phyloP scores from a whole-genome alignment of 2,797 vertebrate genomes.

The Pseudopleuronectes americanus region DNA sequence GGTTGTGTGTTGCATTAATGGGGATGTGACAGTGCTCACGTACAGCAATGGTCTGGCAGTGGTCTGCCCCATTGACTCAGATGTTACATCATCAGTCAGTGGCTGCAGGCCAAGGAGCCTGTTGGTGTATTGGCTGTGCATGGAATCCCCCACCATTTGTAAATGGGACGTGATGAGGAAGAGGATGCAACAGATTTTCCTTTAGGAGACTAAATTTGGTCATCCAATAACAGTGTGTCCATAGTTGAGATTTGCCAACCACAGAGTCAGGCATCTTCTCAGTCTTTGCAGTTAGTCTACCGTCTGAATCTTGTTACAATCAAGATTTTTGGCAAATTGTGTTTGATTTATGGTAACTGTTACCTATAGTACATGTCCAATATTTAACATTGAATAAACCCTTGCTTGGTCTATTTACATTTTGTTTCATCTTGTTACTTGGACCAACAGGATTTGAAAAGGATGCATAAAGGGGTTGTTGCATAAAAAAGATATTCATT shows the following conservation, averaged over 20 bases:
- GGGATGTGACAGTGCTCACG: conserved; percentile 77
- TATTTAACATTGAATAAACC: too few species aligned
- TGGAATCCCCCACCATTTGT: conserved; percentile 43
- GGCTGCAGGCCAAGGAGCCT: conserved; percentile 3
- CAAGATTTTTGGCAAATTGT: background rate
- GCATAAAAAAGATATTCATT: background rate
- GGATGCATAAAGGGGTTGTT: background rate
- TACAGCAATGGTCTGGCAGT: conserved; percentile 59
- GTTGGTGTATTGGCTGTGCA: conserved; percentile 32
- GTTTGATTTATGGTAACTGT: background rate
- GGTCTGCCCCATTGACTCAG: conserved; percentile 43
- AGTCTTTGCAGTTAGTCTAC: background rate
- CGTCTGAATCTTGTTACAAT: too few species aligned
- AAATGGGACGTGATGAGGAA: conserved; percentile 41
- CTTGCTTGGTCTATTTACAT: too few species aligned
- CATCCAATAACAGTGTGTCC: background rate
- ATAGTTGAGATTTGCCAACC: background rate
- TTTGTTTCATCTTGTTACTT: too few species aligned
- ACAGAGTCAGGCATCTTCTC: background rate
- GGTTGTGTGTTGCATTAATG: conserved; percentile 35
- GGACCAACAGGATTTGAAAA: too few species aligned
- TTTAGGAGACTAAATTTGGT: background rate
- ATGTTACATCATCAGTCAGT: conserved; percentile 63
- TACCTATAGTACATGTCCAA: background rate
- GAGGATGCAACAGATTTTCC: conserved; percentile 17